Percentiles rank a stretch among this genome's conserved stretches.
These are phyloP conservation scores for Sterrhoptilus dennistouni DNA, from an alignment of 2,113 vertebrate species.

Conservation along the genomic window DNA sequence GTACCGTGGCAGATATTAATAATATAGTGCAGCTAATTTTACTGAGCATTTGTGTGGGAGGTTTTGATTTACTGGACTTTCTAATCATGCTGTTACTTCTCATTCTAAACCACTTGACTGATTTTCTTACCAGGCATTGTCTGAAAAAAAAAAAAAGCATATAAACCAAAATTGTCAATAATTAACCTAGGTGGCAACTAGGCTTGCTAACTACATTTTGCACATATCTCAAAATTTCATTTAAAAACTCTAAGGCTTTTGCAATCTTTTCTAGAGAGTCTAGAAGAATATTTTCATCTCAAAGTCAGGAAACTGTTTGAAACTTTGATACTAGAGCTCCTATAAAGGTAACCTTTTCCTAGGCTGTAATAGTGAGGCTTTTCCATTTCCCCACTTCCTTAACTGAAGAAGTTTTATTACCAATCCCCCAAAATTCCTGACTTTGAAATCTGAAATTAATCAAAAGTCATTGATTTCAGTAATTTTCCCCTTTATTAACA, in stretches of 20 bases:
- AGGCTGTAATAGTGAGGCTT: not conserved
- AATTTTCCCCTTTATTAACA: not conserved
- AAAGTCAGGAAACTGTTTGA: not conserved
- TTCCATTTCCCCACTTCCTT: not conserved
- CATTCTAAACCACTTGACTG: not conserved
- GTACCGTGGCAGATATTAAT: not conserved
- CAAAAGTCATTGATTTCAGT: not conserved
- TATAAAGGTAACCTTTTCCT: not conserved
- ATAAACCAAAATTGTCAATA: not conserved
- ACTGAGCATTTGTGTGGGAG: not conserved
- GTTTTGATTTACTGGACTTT: not conserved
- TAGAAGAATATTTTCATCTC: not conserved
- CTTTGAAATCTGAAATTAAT: not conserved
- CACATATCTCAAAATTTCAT: not conserved
- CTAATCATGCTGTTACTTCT: not conserved
- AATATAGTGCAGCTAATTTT: not conserved
- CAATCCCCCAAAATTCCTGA: not conserved
- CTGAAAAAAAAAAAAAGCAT: not conserved
- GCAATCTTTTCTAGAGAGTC: not conserved
- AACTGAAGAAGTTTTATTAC: not conserved
- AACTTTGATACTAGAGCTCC: not conserved
- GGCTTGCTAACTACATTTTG: not conserved
- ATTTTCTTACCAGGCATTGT: not conserved
- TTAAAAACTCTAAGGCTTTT: not conserved
- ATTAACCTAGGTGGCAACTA: not conserved